Percentiles rank a stretch among this genome's conserved stretches.
Evolutionary conservation across 2,797 vertebrate genomes (phyloP).

Genomic region (Melanotaenia pygmaea): DNA sequence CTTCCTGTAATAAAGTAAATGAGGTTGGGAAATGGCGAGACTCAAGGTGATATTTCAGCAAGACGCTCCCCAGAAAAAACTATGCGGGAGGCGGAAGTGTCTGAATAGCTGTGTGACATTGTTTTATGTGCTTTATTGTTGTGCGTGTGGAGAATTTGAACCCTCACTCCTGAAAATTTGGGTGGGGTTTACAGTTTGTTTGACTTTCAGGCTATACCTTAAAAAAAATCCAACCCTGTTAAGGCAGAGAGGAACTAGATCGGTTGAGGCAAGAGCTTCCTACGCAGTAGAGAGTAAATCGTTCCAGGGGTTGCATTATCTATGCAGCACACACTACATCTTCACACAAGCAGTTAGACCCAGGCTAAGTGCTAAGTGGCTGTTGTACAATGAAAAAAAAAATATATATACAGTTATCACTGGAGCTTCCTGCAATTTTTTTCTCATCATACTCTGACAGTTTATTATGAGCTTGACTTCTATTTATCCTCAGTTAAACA

Average conservation of each 20-base stretch:
- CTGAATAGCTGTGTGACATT: conserved; percentile 45
- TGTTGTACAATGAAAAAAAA: conserved; percentile 45
- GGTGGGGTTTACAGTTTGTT: conserved; percentile 1
- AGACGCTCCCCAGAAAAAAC: conserved; percentile 68
- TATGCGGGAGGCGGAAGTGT: conserved; percentile 49
- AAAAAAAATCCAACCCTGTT: neutral
- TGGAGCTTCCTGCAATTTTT: conserved; percentile 15
- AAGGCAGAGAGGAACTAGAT: conserved; percentile 8
- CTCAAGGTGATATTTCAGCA: conserved; percentile 78
- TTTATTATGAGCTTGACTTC: conserved; percentile 61
- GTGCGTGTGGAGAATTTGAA: neutral
- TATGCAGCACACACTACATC: conserved; percentile 34
- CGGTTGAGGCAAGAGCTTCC: conserved; percentile 16
- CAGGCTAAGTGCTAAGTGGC: conserved; percentile 37
- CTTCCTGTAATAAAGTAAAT: conserved; percentile 77
- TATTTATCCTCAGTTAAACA: conserved; percentile 59
- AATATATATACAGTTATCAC: conserved; percentile 43
- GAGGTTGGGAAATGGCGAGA: conserved; percentile 76
- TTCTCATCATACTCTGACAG: conserved; percentile 14
- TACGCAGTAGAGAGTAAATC: conserved; percentile 15
- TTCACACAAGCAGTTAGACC: conserved; percentile 42
- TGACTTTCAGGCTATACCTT: conserved; percentile 2
- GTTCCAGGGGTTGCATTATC: conserved; percentile 37
- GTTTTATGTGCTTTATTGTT: conserved; percentile 13
- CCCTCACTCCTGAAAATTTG: neutral